These are phyloP conservation scores for Lochmaea crataegi DNA, from an alignment of 2,888 invertebrate species.

Conservation along the genomic window DNA sequence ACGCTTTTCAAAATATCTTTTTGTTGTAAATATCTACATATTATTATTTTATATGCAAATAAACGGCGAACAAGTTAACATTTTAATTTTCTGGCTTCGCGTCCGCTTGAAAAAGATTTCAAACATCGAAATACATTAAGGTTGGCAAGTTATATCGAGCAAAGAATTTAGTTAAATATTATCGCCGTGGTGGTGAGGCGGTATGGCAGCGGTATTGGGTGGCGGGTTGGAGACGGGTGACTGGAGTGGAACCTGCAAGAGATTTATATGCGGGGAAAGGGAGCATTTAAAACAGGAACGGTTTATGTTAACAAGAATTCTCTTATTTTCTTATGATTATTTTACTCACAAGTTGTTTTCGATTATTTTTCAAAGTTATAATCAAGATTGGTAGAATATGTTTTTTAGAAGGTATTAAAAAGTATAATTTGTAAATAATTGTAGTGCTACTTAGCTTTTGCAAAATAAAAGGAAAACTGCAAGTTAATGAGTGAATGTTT, in stretches of 20 bases:
- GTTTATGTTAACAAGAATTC: background rate
- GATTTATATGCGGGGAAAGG: conserved; percentile 61
- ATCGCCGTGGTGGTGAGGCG: conserved; percentile 57
- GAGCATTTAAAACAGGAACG: conserved; percentile 23
- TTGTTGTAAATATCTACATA: background rate
- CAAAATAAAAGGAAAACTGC: too few species aligned
- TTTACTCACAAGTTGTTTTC: background rate
- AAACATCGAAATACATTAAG: conserved; percentile 52
- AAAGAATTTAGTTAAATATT: conserved; percentile 66
- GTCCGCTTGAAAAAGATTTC: conserved; percentile 42
- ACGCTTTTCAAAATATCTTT: background rate
- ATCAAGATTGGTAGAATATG: too few species aligned
- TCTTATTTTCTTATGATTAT: background rate
- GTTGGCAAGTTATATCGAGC: conserved; percentile 63
- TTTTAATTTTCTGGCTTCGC: conserved; percentile 22
- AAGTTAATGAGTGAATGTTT: too few species aligned
- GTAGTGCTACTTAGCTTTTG: too few species aligned
- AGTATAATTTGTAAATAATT: too few species aligned
- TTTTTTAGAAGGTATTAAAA: too few species aligned
- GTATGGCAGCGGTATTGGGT: conserved; percentile 1
- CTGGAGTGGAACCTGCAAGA: conserved; percentile 62
- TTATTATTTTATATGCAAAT: background rate
- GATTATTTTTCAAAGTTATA: too few species aligned
- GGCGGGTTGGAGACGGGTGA: conserved; percentile 13
- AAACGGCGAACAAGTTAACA: conserved; percentile 4